phyloP scores from a whole-genome alignment of 2,888 invertebrate genomes.

The Teleogryllus oceanicus region DNA sequence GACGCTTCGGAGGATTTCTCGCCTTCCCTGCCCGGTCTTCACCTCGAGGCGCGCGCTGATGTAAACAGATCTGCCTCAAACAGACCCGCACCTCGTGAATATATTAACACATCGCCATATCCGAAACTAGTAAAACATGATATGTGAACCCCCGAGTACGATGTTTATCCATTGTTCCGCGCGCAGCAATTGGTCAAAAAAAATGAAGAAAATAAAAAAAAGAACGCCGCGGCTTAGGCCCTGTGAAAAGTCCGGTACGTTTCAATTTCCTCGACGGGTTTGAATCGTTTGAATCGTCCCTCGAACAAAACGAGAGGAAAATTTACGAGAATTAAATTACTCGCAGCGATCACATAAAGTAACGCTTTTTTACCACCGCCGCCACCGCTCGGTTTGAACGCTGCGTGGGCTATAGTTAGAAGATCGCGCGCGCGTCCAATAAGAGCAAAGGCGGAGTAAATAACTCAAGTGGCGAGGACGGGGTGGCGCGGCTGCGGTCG shows the following conservation, averaged over 20 bases:
- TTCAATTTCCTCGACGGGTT: not conserved
- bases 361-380: not conserved
- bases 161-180: not conserved
- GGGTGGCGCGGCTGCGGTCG: not conserved
- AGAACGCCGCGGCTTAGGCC: no score
- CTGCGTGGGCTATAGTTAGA: conserved; percentile 4
- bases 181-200: not conserved
- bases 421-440: not conserved
- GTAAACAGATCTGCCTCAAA: no score
- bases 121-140: not conserved
- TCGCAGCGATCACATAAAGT: conserved; percentile 1
- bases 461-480: not conserved
- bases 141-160: not conserved
- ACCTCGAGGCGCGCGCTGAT: no score
- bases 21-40: no score
- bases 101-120: not conserved
- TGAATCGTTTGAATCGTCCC: not conserved
- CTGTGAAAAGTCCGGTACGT: not conserved
- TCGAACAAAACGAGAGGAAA: not conserved
- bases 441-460: not conserved
- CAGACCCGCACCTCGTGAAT: no score
- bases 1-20: no score
- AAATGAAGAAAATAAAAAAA: no score
- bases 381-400: not conserved
- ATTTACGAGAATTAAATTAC: conserved; percentile 10